Evolutionary conservation across 2,797 vertebrate genomes (phyloP), one percentile per base, ranked within the genome.

Genomic region (Coregonus sp.): DNA sequence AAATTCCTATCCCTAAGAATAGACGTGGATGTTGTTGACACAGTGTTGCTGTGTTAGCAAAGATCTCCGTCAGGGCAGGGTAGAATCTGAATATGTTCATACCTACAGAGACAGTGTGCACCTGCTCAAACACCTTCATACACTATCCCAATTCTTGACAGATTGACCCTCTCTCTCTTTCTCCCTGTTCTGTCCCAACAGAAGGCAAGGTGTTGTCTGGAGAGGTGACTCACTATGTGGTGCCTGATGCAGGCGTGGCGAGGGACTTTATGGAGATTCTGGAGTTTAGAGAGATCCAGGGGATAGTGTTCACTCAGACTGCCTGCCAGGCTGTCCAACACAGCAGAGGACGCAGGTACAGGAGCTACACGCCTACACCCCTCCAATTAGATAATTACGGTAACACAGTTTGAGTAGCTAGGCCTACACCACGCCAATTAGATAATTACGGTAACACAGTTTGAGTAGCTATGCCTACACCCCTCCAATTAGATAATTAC

Each of bases 301-400:
- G 98, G 5, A 81, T 99, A 63, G 87, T 99, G 69, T 96, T 98
- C 89, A 98, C 96, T 67, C 98, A 99, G 84, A 99, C 98, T 0
- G 95, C 96, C 5, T 97, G 97, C 81, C 96, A 97, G 84, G 94
- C 95, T 2, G 88, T 98, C 75, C 97, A 98, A 9, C 96, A 96
- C 86, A 95, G 94, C 78, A 96, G 96, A 80, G 97, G 97, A 75
- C 96, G 97, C 85, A 97, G 97, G 98, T 99, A 95, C 5, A 0
- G 4, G 9, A 47, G 9, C 9, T 47, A 47, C 4, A 18, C 61
- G 33, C 29, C 35, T 3, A 40, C 40, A 51, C 1, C 40, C 0
- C 37, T 40, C 6, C 37, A 40, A 3, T 12, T 0, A 47, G 40
- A 47, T 12, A 12, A 47, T 47, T 47, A 47, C 9, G 0, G 40